These are phyloP conservation scores for Drosophila subobscura DNA, from an alignment of 1,140 invertebrate genomes.

Conservation along the genomic window DNA sequence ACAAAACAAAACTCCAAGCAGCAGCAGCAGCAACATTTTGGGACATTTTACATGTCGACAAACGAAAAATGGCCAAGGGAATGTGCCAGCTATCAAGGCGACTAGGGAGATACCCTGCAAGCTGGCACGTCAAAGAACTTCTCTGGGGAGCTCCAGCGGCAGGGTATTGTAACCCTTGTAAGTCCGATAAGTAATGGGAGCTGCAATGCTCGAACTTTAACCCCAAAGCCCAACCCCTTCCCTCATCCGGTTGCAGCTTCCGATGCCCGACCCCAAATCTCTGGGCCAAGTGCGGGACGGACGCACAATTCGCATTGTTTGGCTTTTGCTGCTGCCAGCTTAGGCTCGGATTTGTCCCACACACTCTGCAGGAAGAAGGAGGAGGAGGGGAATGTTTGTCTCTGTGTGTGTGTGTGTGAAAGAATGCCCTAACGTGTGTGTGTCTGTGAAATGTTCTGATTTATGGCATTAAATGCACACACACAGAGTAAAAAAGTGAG, in stretches of 20 bases:
- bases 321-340: slow-evolving; percentile 67
- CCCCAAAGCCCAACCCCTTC: no score
- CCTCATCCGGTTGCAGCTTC: slow-evolving; percentile 1
- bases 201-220: no score
- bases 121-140: background rate
- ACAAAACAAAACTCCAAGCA: slow-evolving; percentile 74
- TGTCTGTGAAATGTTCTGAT: slow-evolving; percentile 71
- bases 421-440: slow-evolving; percentile 29
- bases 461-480: slow-evolving; percentile 77
- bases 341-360: slow-evolving; percentile 57
- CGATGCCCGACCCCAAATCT: slow-evolving; percentile 25
- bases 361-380: background rate
- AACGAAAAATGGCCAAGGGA: slow-evolving; percentile 8
- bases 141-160: no score
- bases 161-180: no score
- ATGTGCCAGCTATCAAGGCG: background rate
- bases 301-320: slow-evolving; percentile 76
- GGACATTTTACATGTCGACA: slow-evolving; percentile 69
- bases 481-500: slow-evolving; percentile 40
- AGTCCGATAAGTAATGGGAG: no score
- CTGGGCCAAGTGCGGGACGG: slow-evolving; percentile 16
- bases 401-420: slow-evolving; percentile 12
- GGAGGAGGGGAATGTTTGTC: no score
- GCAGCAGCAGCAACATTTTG: slow-evolving; percentile 38
- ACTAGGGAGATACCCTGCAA: slow-evolving; percentile 8